Base-by-base conservation (phyloP, 1,140 invertebrate genomes). In the Scaptodrosophila lebanonensis region DNA sequence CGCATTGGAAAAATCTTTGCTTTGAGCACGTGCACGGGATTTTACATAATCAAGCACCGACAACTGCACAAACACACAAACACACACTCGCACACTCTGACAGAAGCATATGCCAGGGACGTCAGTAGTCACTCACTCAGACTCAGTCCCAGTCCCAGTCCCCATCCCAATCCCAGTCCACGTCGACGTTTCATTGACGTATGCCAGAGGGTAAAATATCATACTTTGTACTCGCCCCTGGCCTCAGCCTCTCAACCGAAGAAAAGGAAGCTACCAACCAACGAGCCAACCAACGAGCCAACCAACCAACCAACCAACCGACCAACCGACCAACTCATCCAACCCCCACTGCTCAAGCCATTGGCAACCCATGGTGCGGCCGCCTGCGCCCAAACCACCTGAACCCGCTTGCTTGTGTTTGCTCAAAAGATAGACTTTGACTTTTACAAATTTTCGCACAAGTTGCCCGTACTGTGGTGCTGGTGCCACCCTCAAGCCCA, bases 381-480 rank as follows among this genome's bases (percentile, higher is more conserved):
- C n/a, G n/a, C n/a, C n/a, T n/a, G 30, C 15, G 27, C 54, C 32
- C 54, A 47, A 40, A 29, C 53, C 70, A 73, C 67, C 73, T 72
- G 50, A 49, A 58, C 20, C 35, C 2, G 20, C 49, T 7, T 20
- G 25, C 56, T 59, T 35, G 32, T 65, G 50, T 65, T 65, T 65
- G 62, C 57, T 35, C 49, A 75, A 82, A 70, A 82, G 75, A 83
- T 82, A 75, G 76, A 82, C 75, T 82, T 82, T 82, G 75, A 82
- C 75, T 82, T 82, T 82, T 70, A 82, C 75, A 82, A 82, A 82
- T 82, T 82, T 82, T 82, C 76, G 75, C 75, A 82, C 75, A 79
- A 70, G 50, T 53, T 59, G 45, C 62, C 15, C 27, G 39, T 39
- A 35, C 16, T 27, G 11, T 27, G 15, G 22, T 27, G 27, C 15